Evolutionary conservation across 2,113 vertebrate genomes (phyloP).

Genomic region (Saccopteryx bilineata): DNA sequence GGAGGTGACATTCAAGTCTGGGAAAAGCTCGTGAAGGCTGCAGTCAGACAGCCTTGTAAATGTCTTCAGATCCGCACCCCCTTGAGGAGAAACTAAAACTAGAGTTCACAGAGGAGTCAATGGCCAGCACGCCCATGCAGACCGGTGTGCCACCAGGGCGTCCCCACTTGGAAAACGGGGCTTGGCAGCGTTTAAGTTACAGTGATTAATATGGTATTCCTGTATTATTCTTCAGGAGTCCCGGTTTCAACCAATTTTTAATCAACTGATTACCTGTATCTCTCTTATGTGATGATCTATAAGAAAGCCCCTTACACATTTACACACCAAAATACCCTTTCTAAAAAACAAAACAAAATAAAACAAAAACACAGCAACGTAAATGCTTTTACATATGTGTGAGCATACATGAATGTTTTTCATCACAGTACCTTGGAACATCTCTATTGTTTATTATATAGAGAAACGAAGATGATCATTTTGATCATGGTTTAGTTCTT

Average conservation of each 20-base stretch:
- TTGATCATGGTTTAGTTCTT: neutral
- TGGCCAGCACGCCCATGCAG: too few species aligned
- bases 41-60: neutral
- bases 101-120: neutral
- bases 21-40: neutral
- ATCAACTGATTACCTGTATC: neutral
- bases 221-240: neutral
- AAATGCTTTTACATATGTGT: neutral
- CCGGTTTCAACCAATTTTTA: neutral
- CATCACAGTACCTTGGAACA: neutral
- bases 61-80: neutral
- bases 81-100: neutral
- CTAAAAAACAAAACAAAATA: neutral
- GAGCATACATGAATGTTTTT: neutral
- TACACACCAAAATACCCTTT: neutral
- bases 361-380: neutral
- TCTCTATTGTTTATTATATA: neutral
- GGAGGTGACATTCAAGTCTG: neutral
- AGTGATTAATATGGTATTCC: neutral
- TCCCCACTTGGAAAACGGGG: neutral
- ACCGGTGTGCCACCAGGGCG: too few species aligned
- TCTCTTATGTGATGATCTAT: neutral
- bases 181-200: neutral
- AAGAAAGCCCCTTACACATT: neutral
- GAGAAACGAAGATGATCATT: neutral